Evolutionary conservation across 2,113 vertebrate genomes (phyloP).

Genomic region (Siniperca knerii): DNA sequence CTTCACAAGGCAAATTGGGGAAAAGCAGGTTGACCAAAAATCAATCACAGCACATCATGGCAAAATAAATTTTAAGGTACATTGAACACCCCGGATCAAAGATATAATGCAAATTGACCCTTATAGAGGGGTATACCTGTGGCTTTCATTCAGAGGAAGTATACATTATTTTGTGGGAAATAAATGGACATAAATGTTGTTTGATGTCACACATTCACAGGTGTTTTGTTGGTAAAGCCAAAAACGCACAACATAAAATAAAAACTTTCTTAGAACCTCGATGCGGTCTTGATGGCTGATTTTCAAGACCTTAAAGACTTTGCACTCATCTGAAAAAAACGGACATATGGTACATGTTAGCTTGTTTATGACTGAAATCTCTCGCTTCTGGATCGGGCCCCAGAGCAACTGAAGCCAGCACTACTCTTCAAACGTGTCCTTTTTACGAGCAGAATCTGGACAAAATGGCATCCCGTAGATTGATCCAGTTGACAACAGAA

Average conservation of each 20-base stretch:
- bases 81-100: not conserved
- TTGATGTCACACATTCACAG: no score
- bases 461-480: not conserved
- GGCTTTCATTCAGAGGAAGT: not conserved
- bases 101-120: not conserved
- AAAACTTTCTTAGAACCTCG: not conserved
- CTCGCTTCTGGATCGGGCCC: not conserved
- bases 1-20: no score
- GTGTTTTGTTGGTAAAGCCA: no score
- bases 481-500: not conserved
- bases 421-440: not conserved
- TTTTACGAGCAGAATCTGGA: not conserved
- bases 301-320: not conserved
- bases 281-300: not conserved
- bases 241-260: not conserved
- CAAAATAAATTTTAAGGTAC: not conserved
- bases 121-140: not conserved
- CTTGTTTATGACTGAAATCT: not conserved
- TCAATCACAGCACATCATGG: no score
- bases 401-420: not conserved
- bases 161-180: not conserved
- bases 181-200: no score
- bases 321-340: not conserved
- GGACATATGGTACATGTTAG: not conserved
- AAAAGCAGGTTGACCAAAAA: not conserved